Conservation (phyloP, 1,140 invertebrate species). For the Magallana angulata region DNA sequence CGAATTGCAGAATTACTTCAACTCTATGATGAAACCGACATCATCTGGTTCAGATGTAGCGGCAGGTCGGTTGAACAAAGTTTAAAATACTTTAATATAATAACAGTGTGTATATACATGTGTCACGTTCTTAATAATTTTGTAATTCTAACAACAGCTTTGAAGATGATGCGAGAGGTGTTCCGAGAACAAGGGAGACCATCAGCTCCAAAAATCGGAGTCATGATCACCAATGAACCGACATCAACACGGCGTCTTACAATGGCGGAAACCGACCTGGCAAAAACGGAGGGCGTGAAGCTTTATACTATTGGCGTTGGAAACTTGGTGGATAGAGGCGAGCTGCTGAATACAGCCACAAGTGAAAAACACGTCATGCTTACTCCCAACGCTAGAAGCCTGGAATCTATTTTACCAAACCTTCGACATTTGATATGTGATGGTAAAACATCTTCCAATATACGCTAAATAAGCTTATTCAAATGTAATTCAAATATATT, state of each 20-base stretch:
- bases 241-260: conserved; percentile 42
- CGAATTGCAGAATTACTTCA: conserved; percentile 49
- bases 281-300: conserved; percentile 49
- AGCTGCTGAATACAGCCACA: conserved; percentile 62
- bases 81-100: not conserved
- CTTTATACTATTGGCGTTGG: conserved; percentile 55
- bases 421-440: conserved; percentile 66
- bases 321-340: conserved; percentile 47
- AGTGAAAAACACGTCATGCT: conserved; percentile 52
- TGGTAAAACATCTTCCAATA: conserved; percentile 40
- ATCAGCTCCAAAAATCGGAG: conserved; percentile 60
- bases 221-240: conserved; percentile 52
- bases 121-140: not conserved
- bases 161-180: conserved; percentile 50
- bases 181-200: conserved; percentile 48
- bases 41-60: conserved; percentile 41
- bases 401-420: conserved; percentile 56
- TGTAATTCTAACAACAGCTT: conserved; percentile 28
- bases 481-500: too few relatives aligned
- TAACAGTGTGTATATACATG: not conserved
- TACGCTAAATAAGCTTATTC: too few relatives aligned
- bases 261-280: conserved; percentile 38
- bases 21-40: conserved; percentile 51
- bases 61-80: conserved; percentile 8
- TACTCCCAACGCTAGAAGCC: conserved; percentile 53